Evolutionary conservation across 2,113 vertebrate species (phyloP).

Genomic region (Phaetusa simplex): DNA sequence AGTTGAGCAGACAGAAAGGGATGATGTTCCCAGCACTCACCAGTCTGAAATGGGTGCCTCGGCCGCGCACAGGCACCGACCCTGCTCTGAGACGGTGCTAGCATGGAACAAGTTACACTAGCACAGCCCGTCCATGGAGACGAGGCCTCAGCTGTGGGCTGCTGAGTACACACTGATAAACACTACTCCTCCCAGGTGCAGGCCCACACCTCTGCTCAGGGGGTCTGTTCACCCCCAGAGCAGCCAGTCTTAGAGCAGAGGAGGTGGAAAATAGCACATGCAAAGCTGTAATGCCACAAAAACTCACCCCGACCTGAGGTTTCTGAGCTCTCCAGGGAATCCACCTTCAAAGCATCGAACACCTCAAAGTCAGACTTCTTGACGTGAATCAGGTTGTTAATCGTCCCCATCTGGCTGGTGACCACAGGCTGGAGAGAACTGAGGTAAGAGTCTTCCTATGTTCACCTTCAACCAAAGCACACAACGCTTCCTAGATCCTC

Average conservation of each 20-base stretch:
- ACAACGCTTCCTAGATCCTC: background rate
- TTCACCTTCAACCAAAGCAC: background rate
- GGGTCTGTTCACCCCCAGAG: background rate
- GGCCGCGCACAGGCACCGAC: background rate
- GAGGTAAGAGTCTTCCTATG: background rate
- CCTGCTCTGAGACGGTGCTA: background rate
- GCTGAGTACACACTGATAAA: background rate
- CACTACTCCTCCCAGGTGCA: background rate
- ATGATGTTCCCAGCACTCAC: background rate
- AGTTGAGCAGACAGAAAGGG: constrained; percentile 3
- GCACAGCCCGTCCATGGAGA: background rate
- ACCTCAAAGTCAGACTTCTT: constrained; percentile 98
- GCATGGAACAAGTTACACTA: background rate
- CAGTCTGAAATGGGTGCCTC: background rate
- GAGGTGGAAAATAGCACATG: constrained; percentile 1
- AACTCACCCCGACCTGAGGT: constrained; percentile 84
- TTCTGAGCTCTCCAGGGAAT: constrained; percentile 94
- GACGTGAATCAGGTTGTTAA: constrained; percentile 96
- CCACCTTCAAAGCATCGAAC: constrained; percentile 93
- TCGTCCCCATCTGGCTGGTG: constrained; percentile 95
- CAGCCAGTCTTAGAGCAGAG: background rate
- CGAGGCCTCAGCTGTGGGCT: background rate
- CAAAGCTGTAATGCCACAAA: constrained; percentile 18
- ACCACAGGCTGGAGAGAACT: constrained; percentile 84
- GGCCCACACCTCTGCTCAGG: background rate